Base-by-base conservation (phyloP, 2,113 vertebrate species). In the Motacilla tschutschensis region DNA sequence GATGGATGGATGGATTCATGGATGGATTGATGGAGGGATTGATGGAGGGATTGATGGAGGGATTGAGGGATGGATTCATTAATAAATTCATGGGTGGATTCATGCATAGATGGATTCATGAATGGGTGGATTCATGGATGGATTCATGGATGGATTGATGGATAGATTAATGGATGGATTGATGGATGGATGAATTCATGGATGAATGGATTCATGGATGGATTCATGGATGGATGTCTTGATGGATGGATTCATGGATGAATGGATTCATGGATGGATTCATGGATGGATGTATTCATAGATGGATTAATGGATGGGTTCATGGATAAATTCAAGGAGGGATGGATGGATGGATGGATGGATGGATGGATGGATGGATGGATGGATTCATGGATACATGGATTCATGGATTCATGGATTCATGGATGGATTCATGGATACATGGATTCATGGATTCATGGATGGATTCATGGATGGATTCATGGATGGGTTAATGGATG, bases 201-300 rank as follows among this genome's bases (percentile, higher is more conserved):
- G 20, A 12, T 28, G 5, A n/a, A n/a, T 76, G 28, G 33, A 5
- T 13, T 22, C 2, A 12, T 17, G 20, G 24, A 7, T 26, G 43
- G 31, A 3, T 35, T 3, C 1, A 14, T 3, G 12, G 51, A 53
- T n/a, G 18, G 14, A 16, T 33, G 33, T 33, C 33, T 26, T 2
- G 1, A 26, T 81, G 14, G 12, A n/a, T 8, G 17, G 11, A 17
- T 17, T 4, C 6, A 36, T 17, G 3, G 25, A 6, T 36, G 9
- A n/a, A n/a, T n/a, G n/a, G 2, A 8, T 29, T 29, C 2, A 26
- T 33, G 3, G 4, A 3, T 17, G 5, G 2, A 0, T n/a, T 86
- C 58, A 91, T 12, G 58, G 31, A 47, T n/a, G 36, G 15, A 31
- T 22, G 20, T 20, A 6, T 33, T 2, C 5, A 4, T 21, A 7